Base-by-base conservation (phyloP, 1,140 invertebrate genomes). In the Trachymyrmex cornetzi region DNA sequence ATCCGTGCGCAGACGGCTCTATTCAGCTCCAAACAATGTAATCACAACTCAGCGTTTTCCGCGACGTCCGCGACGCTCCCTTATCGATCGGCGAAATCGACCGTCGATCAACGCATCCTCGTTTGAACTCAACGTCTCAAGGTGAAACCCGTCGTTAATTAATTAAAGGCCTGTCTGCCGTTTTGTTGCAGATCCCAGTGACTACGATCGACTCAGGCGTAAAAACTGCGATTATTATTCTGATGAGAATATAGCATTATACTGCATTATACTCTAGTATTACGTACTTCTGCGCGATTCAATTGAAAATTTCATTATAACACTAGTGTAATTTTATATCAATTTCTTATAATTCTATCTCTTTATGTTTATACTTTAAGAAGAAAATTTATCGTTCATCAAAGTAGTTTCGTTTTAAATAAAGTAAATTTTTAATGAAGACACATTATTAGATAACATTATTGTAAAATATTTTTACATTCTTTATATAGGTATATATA, bases 11-110 rank as follows among this genome's bases (percentile, higher is more conserved):
- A 92, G 90, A 92, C 91, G 88, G 89, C 91, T 93, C 90, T 91
- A 93, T 93, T 93, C 92, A 93, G 75, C 86, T 89, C 77, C 92
- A 92, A 91, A 93, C 93, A 93, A 94, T 93, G 88, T 89, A 92
- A 94, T 94, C 92, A 93, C 93, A 93, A 93, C 93, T 93, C 93
- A 94, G 93, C 93, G 87, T 71, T 93, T 94, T 91, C 92, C 86
- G 79, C 88, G 81, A 85, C 79, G 79, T 87, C 63, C 61, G 80
- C 90, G 88, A 90, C 85, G 90, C 57, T 86, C 82, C 44, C 77
- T 91, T 91, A 91, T 91, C 90, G 90, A 88, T 89, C 84, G 77
- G 74, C 69, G 82, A 87, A 88, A 90, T 91, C 91, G 91, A 90
- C 90, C 88, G 87, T 91, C 92, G 87, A 91, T 91, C 89, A 88